Base-by-base conservation (phyloP, 2,113 vertebrate species). In the Grallaria varia region DNA sequence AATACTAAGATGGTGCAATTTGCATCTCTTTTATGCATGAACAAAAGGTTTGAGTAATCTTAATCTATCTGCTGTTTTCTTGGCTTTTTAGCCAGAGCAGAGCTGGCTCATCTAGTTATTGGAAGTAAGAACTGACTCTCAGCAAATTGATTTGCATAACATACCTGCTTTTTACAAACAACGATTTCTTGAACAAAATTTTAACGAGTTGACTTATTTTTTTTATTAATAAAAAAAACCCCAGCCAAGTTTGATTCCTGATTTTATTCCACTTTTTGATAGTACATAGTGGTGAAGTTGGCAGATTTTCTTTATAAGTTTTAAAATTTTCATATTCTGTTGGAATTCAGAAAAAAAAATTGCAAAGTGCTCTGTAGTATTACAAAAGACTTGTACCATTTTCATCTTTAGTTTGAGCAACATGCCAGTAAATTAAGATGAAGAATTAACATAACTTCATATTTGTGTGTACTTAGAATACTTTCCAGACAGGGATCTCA, bases 71-170 rank as follows among this genome's bases (percentile, higher is more conserved):
- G 78, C 92, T 95, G 87, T 91, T 96, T 93, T 94, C 79, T 96
- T 97, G 95, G 92, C 95, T 96, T 94, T 86, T 92, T 86, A 96
- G 68, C 40, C 71, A 72, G 24, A 52, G 63, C 31, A 77, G 75
- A 94, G 35, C 93, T 97, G 95, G 93, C 90, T 95, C 64, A 92
- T 91, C 31, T 73, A 63, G 59, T 94, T 94, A 90, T 35, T 92
- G 87, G 90, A 94, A 91, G 84, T 87, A 92, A 84, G 78, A 96
- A 93, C 59, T 90, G 78, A 95, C 45, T 93, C 50, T 93, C 83
- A 94, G 84, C 84, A 96, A 91, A 94, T 80, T 67, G 24, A 94
- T 96, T 97, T 95, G 67, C 94, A 96, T 96, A 97, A 93, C 68
- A 88, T 93, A 96, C 91, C 95, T 96, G 79, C 50, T 88, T 97